Evolutionary conservation across 2,888 invertebrate species (phyloP), one percentile per base, ranked within the genome.

Genomic region (Copidosoma aretas): DNA sequence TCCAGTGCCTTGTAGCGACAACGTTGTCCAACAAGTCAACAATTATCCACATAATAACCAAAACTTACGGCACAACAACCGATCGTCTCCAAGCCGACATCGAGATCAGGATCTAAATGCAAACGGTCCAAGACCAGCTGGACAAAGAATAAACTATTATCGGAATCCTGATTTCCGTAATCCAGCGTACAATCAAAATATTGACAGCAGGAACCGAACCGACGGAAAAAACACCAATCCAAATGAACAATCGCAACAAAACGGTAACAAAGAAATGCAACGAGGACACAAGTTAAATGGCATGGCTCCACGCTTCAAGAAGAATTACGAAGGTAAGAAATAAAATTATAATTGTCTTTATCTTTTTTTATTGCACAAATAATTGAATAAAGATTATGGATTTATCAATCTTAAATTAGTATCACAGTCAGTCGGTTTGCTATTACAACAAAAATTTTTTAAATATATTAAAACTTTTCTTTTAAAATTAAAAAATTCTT

Each of bases 251-350:
- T 57, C 63, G 17, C 61, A 61, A 10, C 58, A 70, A 17, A 32
- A 19, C n/a, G 24, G 49, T 24, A 72, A 71, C 57, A 75, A 72
- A 22, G 72, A 75, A 8, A 21, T 56, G 17, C 59, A 60, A 39
- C 64, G 72, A 43, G 58, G 54, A 14, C 73, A 39, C 22, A 77
- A 72, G 58, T 52, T 62, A 0, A 79, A 75, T 19, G 67, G 73
- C 21, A 43, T 75, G 46, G 77, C 77, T 46, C 75, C 78, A 5
- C 72, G 80, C 62, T 79, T 77, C 64, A 79, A 78, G 46, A 79
- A 73, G 68, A 77, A 73, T 68, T 69, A 69, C 19, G 77, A 77
- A 15, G 75, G 78, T 78, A 74, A 63, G 74, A 70, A 54, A 14
- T 60, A 60, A 59, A 46, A 22, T 54, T 15, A 10, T n/a, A 46